Evolutionary conservation across 2,797 vertebrate species (phyloP).

Genomic region (Orestias chungarensis): DNA sequence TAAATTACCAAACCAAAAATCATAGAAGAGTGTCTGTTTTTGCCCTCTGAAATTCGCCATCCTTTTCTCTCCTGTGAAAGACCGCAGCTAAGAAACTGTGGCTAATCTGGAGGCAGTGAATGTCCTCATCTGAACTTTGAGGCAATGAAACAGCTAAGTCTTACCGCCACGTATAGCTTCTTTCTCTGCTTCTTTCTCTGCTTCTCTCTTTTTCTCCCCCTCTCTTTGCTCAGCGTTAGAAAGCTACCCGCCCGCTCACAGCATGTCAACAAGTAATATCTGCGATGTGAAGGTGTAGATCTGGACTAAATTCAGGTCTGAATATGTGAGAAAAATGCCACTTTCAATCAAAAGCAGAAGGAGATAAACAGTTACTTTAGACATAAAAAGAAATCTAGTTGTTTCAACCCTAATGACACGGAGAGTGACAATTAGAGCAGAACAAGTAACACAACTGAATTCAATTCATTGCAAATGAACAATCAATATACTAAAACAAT

Average conservation of each 20-base stretch:
- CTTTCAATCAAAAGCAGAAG: slow-evolving; percentile 51
- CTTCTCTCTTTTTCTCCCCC: slow-evolving; percentile 15
- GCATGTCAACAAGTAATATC: slow-evolving; percentile 69
- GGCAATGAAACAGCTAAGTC: slow-evolving; percentile 64
- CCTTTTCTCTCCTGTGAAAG: slow-evolving; percentile 36
- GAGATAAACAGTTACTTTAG: slow-evolving; percentile 18
- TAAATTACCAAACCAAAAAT: too few relatives aligned
- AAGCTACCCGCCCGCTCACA: slow-evolving; percentile 65
- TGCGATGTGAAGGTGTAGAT: slow-evolving; percentile 56
- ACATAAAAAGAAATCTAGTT: slow-evolving; percentile 20
- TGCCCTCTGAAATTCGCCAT: slow-evolving; percentile 30
- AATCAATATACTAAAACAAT: too few relatives aligned
- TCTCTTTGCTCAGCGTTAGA: slow-evolving; percentile 51
- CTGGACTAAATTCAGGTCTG: slow-evolving; percentile 52
- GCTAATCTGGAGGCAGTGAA: slow-evolving; percentile 67
- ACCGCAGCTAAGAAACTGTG: slow-evolving; percentile 50
- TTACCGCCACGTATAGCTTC: slow-evolving; percentile 42
- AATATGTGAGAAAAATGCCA: slow-evolving; percentile 59
- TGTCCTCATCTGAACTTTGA: slow-evolving; percentile 74
- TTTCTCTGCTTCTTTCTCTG: slow-evolving; percentile 24
- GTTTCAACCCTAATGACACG: slow-evolving; percentile 61
- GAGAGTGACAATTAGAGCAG: slow-evolving; percentile 56
- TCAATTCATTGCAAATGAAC: not conserved
- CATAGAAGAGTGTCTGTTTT: slow-evolving; percentile 29
- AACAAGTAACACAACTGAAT: slow-evolving; percentile 4